Percentiles rank a stretch among this genome's conserved stretches.
Evolutionary conservation across 2,797 vertebrate species (phyloP).

Genomic region (Mus caroli): DNA sequence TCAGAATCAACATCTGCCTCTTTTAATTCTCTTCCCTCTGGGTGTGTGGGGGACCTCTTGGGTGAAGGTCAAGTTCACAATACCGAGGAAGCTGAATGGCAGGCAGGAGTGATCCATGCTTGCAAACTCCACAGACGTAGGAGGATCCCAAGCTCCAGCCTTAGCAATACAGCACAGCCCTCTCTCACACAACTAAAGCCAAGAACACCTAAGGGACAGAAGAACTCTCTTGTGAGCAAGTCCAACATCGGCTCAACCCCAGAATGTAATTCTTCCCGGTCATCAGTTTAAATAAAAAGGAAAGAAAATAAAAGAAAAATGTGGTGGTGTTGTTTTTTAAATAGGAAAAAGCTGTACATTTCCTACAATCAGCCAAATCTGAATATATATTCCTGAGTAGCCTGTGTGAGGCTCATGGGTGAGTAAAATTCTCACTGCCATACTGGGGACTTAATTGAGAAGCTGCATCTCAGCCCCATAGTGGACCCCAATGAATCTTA

Average conservation of each 20-base stretch:
- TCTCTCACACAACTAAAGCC: not conserved
- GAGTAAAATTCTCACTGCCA: not conserved
- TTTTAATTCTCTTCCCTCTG: conserved; percentile 15
- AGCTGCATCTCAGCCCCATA: not conserved
- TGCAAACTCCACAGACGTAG: too few relatives aligned
- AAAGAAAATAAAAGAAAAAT: not conserved
- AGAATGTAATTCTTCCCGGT: not conserved
- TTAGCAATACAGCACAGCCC: not conserved
- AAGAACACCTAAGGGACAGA: not conserved
- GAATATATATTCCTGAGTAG: not conserved
- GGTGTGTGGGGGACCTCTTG: too few relatives aligned
- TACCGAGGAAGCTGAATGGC: not conserved
- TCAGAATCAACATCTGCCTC: not conserved
- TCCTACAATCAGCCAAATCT: not conserved
- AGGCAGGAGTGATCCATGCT: too few relatives aligned
- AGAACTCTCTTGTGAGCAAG: not conserved
- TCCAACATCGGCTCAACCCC: not conserved
- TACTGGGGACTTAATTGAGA: not conserved
- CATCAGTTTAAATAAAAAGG: not conserved
- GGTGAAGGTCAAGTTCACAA: not conserved
- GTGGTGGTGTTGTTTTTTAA: not conserved
- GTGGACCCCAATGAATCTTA: not conserved
- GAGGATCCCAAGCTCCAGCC: not conserved
- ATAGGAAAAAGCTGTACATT: not conserved
- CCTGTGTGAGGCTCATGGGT: not conserved